These are phyloP conservation scores for Cephus rjabovi DNA, from an alignment of 2,888 invertebrate species.

Conservation along the genomic window DNA sequence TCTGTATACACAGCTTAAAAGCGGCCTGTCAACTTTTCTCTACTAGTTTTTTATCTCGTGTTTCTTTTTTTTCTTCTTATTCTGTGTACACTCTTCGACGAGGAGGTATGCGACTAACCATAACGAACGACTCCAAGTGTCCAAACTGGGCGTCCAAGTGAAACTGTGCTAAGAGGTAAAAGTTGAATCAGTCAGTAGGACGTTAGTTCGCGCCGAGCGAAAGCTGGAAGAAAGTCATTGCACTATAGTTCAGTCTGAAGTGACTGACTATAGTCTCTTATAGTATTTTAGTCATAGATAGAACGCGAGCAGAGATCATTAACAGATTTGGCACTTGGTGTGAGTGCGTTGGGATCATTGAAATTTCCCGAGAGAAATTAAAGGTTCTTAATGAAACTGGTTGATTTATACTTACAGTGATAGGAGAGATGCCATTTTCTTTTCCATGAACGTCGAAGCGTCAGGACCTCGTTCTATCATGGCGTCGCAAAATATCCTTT, in stretches of 20 bases:
- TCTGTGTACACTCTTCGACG: neutral
- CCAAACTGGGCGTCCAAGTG: conserved; percentile 38
- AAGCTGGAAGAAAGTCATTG: conserved; percentile 61
- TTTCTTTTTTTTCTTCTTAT: conserved; percentile 16
- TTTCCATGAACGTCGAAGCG: conserved; percentile 81
- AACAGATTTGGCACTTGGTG: neutral
- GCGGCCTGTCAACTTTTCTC: neutral
- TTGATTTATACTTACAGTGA: conserved; percentile 74
- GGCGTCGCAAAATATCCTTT: conserved; percentile 81
- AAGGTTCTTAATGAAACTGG: neutral
- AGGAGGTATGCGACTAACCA: neutral
- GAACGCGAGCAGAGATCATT: neutral
- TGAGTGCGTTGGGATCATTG: neutral
- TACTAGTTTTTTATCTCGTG: neutral
- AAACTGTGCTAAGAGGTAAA: conserved; percentile 65
- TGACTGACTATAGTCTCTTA: conserved; percentile 16
- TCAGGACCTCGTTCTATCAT: conserved; percentile 78
- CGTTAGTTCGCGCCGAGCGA: conserved; percentile 45
- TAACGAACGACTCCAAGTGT: conserved; percentile 9
- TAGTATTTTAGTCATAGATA: neutral
- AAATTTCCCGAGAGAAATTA: neutral
- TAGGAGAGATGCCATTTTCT: conserved; percentile 80
- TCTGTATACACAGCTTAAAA: neutral
- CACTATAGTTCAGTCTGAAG: conserved; percentile 14
- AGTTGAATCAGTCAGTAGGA: conserved; percentile 61